Evolutionary conservation across 2,888 invertebrate genomes (phyloP), one percentile per base, ranked within the genome.

Genomic region (Lasioglossum pauxillum): DNA sequence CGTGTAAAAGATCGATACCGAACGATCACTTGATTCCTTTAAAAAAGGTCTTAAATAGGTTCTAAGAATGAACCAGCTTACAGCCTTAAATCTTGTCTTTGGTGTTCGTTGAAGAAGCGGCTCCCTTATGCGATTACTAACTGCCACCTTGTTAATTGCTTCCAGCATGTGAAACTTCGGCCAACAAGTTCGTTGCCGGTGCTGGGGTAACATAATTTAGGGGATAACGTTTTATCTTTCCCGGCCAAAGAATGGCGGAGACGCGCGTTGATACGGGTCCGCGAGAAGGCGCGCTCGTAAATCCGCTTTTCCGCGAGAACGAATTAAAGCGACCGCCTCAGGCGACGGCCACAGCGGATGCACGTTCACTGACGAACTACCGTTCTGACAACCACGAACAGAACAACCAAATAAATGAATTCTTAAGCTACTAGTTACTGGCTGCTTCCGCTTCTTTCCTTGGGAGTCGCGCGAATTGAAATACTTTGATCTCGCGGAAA

Each of bases 211-310:
- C 71, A 67, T 41, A 60, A 75, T 74, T 78, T 46, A 74, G 57
- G 53, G 46, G 69, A 41, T 46, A 67, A 64, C 41, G 53, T 84
- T 57, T 73, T 72, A 73, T 77, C 38, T 23, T 46, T 53, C 27
- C n/a, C 49, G n/a, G 31, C 67, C 53, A 19, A 44, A 71, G 82
- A 72, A 75, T n/a, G 80, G 8, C 10, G 41, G 23, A 27, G 38
- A 57, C 38, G 46, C 16, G 49, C 64, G 82, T 67, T 78, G 79
- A 78, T 73, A 35, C 67, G 57, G 69, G 27, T 80, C 46, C 41
- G 35, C 19, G n/a, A 27, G n/a, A 64, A 72, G 41, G 12, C n/a
- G 53, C 38, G 38, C 19, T 44, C 41, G 73, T 38, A 46, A 82
- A 77, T 74, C 75, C 67, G 53, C 67, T 83, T 78, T 74, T 46